Base-by-base conservation (phyloP, 2,113 vertebrate genomes). In the Halcyon malimbica region DNA sequence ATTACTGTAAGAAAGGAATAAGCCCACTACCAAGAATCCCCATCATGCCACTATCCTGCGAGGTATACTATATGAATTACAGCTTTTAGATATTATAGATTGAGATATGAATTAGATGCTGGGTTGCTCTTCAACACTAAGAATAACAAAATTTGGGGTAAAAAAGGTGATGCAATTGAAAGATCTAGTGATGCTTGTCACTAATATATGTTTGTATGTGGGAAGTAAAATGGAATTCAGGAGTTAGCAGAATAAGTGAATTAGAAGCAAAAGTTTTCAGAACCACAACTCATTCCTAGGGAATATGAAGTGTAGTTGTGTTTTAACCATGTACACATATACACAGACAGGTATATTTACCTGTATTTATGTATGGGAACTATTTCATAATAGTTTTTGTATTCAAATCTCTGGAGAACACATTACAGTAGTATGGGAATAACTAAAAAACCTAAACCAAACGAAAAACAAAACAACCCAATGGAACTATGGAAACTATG, bases 391-490 rank as follows among this genome's bases (percentile, higher is more conserved):
- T 6, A 21, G 3, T 8, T 83, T 78, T 94, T 57, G 25, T 69
- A 2, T 16, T 83, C 29, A 74, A 16, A 35, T 57, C 3, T 33
- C 3, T 70, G 44, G 28, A 51, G 8, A 28, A 50, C 33, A 37
- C 48, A 8, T 44, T 79, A 79, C 41, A 87, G 20, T 1, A 33
- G 12, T n/a, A 70, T 33, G 8, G 6, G 2, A 73, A 74, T 42
- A 75, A 35, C 24, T n/a, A 2, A 17, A 42, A 35, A 24, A 25
- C 15, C 3, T 3, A 37, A 35, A 59, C 29, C 5, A 35, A 20
- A 15, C 1, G 12, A 67, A 26, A 18, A 35, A 9, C 2, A 20
- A 17, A 21, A 12, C 2, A 70, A n/a, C 6, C 0, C 23, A 23
- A 2, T 20, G 35, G 74, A 59, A 28, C 6, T 56, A 39, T 13